Evolutionary conservation across 2,113 vertebrate species (phyloP).

Genomic region (Cepphus grylle): DNA sequence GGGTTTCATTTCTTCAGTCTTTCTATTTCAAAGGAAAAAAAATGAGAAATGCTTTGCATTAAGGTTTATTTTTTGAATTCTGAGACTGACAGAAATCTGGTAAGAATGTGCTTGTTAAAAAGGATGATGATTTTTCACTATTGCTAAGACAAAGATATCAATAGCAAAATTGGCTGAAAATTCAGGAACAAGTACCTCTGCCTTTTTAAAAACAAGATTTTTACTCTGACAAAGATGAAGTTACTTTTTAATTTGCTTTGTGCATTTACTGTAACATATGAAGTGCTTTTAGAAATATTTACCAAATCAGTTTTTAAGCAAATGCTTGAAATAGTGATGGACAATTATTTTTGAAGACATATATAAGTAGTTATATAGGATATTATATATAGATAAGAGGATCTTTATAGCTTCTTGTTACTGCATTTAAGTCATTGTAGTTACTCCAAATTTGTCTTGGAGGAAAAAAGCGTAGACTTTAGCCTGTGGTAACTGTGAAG

Average conservation of each 20-base stretch:
- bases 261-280: background rate
- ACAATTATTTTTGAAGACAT: background rate
- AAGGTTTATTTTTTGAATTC: constrained; percentile 5
- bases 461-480: background rate
- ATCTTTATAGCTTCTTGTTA: background rate
- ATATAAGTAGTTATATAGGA: background rate
- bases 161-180: background rate
- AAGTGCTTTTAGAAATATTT: background rate
- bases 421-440: background rate
- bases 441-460: background rate
- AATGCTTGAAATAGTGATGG: background rate
- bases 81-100: background rate
- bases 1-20: background rate
- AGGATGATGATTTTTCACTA: background rate
- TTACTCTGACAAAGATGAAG: background rate
- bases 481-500: background rate
- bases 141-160: background rate
- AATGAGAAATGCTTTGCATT: background rate
- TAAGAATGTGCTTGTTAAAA: background rate
- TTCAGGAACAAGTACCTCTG: background rate
- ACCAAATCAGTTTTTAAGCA: background rate
- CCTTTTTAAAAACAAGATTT: background rate
- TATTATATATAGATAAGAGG: background rate
- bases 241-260: background rate
- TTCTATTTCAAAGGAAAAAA: background rate